Percentiles rank a stretch among this genome's conserved stretches.
These are phyloP conservation scores for Brevipalpus yothersi DNA, from an alignment of 1,140 invertebrate species.

Conservation along the genomic window DNA sequence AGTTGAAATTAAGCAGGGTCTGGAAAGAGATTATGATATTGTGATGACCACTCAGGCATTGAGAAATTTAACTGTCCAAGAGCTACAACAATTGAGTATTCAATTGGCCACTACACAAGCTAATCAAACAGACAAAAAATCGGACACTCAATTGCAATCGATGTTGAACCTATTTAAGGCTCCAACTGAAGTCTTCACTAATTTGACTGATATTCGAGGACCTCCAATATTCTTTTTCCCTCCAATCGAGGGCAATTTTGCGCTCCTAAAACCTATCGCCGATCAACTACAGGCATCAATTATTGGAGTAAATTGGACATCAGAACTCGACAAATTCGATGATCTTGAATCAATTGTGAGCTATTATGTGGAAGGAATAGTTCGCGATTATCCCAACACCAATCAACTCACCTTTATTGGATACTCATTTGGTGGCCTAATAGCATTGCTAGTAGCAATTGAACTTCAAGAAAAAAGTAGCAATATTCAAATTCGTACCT, in stretches of 20 bases:
- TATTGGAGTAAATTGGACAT: constrained; percentile 68
- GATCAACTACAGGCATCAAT: constrained; percentile 42
- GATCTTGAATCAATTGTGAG: constrained; percentile 44
- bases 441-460: constrained; percentile 75
- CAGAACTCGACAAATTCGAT: constrained; percentile 28
- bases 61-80: constrained; percentile 43
- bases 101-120: constrained; percentile 14
- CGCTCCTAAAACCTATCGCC: constrained; percentile 38
- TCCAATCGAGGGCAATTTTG: constrained; percentile 68
- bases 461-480: constrained; percentile 37
- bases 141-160: not conserved
- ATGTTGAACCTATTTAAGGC: constrained; percentile 12
- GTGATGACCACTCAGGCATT: constrained; percentile 67
- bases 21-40: constrained; percentile 30
- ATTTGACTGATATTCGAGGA: constrained; percentile 21
- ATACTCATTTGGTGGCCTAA: constrained; percentile 75
- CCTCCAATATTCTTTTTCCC: constrained; percentile 48
- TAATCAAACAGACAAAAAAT: not conserved
- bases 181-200: constrained; percentile 23
- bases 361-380: constrained; percentile 36
- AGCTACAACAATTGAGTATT: constrained; percentile 37
- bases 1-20: constrained; percentile 54
- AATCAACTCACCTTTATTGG: constrained; percentile 46
- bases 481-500: constrained; percentile 28
- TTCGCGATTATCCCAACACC: not conserved